phyloP scores from a whole-genome alignment of 2,888 invertebrate species.

The Agonopterix subpropinquella region DNA sequence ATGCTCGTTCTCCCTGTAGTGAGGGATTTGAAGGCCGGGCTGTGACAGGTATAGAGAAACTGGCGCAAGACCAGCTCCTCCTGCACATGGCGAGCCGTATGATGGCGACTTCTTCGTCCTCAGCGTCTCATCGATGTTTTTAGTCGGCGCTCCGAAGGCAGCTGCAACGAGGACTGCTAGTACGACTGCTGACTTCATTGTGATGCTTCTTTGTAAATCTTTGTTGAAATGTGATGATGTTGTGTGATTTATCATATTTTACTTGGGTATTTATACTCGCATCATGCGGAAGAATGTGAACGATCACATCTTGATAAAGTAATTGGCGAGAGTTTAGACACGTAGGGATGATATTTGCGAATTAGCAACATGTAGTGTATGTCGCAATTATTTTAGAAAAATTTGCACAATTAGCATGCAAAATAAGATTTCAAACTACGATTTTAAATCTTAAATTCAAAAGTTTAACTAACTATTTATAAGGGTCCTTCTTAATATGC shows the following conservation, averaged over 20 bases:
- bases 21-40: constrained; percentile 5
- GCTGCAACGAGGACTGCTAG: constrained; percentile 13
- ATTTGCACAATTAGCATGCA: too few relatives aligned
- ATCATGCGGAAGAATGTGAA: not conserved
- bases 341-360: not conserved
- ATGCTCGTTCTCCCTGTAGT: constrained; percentile 15
- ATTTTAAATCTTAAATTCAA: too few relatives aligned
- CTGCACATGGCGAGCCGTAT: constrained; percentile 6
- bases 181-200: constrained; percentile 19
- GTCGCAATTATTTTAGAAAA: too few relatives aligned
- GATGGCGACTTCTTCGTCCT: constrained; percentile 15
- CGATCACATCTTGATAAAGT: not conserved
- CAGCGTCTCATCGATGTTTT: constrained; percentile 1
- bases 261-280: constrained; percentile 13
- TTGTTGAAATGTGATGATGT: constrained; percentile 7
- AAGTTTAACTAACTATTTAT: too few relatives aligned
- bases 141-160: constrained; percentile 16
- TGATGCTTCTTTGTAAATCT: constrained; percentile 3
- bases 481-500: too few relatives aligned
- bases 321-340: constrained; percentile 1
- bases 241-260: constrained; percentile 5
- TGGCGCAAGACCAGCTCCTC: constrained; percentile 10
- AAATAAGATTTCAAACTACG: too few relatives aligned
- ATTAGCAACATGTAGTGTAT: too few relatives aligned
- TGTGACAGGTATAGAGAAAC: constrained; percentile 14